phyloP scores from a whole-genome alignment of 2,888 invertebrate species.

The Aphodius granarius region DNA sequence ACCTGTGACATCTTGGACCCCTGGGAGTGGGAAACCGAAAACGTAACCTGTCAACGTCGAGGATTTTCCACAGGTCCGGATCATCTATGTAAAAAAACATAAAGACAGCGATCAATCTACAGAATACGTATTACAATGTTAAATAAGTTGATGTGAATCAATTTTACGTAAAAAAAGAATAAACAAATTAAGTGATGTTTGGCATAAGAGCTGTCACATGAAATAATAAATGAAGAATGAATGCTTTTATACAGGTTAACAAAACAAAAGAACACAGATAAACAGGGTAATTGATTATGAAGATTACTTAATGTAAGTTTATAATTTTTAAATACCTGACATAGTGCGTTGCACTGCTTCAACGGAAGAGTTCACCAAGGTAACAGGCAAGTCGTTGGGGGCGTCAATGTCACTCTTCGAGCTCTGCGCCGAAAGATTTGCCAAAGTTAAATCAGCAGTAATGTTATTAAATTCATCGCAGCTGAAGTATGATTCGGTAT shows the following conservation, averaged over 20 bases:
- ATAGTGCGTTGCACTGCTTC: conserved; percentile 61
- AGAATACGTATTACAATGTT: not conserved
- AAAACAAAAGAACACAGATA: no score
- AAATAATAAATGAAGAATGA: no score
- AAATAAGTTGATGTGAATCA: conserved; percentile 9
- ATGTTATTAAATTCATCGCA: conserved; percentile 19
- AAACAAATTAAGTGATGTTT: no score
- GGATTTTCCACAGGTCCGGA: conserved; percentile 60
- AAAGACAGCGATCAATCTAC: not conserved
- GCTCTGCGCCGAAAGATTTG: conserved; percentile 28
- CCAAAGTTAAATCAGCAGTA: conserved; percentile 31
- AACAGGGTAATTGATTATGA: no score
- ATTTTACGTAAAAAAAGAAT: not conserved
- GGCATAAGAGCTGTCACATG: no score
- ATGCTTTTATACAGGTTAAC: no score
- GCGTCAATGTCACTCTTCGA: conserved; percentile 20
- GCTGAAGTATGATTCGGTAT: conserved; percentile 8
- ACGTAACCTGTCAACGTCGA: conserved; percentile 37
- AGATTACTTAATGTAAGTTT: no score
- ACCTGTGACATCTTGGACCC: conserved; percentile 62
- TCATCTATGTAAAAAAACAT: conserved; percentile 54
- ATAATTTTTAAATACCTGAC: conserved; percentile 58
- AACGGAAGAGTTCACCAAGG: conserved; percentile 62
- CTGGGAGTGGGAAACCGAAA: conserved; percentile 25
- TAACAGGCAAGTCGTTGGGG: not conserved